Evolutionary conservation across 2,888 invertebrate genomes (phyloP).

Genomic region (Agyllia agylla): DNA sequence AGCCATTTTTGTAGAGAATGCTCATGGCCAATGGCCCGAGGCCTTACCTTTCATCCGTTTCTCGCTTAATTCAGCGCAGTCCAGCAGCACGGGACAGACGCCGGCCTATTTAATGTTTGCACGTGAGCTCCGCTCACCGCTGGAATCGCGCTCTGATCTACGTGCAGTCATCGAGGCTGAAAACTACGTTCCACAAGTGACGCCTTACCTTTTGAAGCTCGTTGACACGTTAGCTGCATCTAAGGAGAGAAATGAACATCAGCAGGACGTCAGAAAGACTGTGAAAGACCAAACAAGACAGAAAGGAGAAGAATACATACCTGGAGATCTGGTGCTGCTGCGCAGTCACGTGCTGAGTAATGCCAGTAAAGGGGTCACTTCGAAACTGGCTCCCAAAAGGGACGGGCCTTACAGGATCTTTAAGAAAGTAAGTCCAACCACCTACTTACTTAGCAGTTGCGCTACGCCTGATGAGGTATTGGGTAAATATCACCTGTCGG

Average conservation of each 20-base stretch:
- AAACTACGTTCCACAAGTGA: conserved; percentile 67
- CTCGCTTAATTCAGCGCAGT: neutral
- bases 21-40: neutral
- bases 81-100: neutral
- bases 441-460: neutral
- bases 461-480: neutral
- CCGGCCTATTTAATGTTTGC: neutral
- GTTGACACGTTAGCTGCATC: conserved; percentile 24
- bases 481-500: neutral
- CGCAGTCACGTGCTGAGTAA: conserved; percentile 24
- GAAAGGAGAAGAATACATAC: neutral
- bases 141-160: no score
- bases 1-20: neutral
- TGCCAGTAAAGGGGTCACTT: conserved; percentile 27
- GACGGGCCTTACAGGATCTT: conserved; percentile 30
- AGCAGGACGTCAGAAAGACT: conserved; percentile 26
- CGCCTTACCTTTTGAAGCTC: conserved; percentile 47
- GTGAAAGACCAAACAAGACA: neutral
- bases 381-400: conserved; percentile 16
- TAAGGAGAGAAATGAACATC: neutral
- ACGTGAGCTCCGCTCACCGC: neutral
- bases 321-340: conserved; percentile 33
- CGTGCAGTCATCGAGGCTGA: no score
- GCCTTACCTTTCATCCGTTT: neutral
- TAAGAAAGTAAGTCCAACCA: conserved; percentile 12